Evolutionary conservation across 2,113 vertebrate species (phyloP), one percentile per base, ranked within the genome.

Genomic region (Laticauda laticaudata): DNA sequence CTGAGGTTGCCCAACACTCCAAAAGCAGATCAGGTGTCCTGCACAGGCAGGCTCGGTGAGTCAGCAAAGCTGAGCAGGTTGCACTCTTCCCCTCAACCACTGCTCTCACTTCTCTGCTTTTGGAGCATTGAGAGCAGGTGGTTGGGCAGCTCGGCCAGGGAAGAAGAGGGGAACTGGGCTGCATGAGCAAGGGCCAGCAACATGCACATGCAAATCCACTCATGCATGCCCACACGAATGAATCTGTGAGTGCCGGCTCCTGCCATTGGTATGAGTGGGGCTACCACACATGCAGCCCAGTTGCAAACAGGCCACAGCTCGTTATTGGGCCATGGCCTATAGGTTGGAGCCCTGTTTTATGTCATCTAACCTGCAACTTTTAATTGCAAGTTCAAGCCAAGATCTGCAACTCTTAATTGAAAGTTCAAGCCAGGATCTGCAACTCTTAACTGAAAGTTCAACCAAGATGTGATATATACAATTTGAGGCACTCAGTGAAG

Each of bases 151-250:
- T n/a, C 29, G 2, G 64, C 29, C n/a, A 29, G 64, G 6, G 29
- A 23, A 26, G 24, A 12, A 69, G 29, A 15, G 29, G 4, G 61
- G 29, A 69, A 69, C 61, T 15, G 61, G 64, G 64, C 64, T 34
- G 64, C 14, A 34, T 15, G 5, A 34, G 29, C 29, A 2, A 5
- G 64, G 64, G 4, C 12, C 12, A 5, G 64, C n/a, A 4, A 4
- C 64, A 69, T 14, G 61, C 29, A n/a, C 12, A n/a, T 5, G 29
- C 29, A 69, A n/a, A 5, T 15, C 12, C 64, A 34, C 2, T 69
- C 12, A 69, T 1, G 64, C 64, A 69, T 0, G 0, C 12, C 4
- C 14, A 14, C 29, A 2, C 5, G 0, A 69, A 15, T 69, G 29
- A 4, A 29, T 29, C 61, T n/a, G 64, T 12, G 29, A 34, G 14